A percentile compares a stretch with the other conserved stretches of the same genome.
Evolutionary conservation across 1,140 invertebrate species (phyloP).

Genomic region (Wiebesia pumilae): DNA sequence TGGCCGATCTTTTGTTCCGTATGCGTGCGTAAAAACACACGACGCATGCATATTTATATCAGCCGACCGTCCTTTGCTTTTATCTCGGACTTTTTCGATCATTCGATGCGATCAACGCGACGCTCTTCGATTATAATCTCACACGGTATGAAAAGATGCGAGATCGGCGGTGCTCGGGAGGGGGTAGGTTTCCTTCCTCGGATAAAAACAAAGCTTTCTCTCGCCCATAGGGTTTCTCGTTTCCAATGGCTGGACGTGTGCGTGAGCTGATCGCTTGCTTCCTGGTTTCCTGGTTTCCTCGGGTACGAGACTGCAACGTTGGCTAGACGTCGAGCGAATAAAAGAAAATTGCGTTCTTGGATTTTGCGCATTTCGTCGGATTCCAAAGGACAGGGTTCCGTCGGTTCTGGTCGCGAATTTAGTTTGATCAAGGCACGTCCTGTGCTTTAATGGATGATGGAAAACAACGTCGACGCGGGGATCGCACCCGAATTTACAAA

Average conservation of each 20-base stretch:
- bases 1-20: slow-evolving; percentile 4
- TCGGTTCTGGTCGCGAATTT: not conserved
- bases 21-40: no score
- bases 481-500: no score
- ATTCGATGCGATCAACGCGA: slow-evolving; percentile 4
- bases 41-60: not conserved
- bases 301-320: no score
- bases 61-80: not conserved
- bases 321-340: not conserved
- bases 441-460: no score
- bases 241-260: not conserved
- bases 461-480: no score
- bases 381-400: not conserved
- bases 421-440: not conserved
- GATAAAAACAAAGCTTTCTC: not conserved
- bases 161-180: not conserved
- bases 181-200: not conserved
- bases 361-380: not conserved
- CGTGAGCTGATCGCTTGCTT: no score
- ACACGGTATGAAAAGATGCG: not conserved
- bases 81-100: not conserved
- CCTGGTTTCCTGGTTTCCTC: not conserved
- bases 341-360: not conserved
- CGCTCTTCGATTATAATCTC: slow-evolving; percentile 23
- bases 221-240: slow-evolving; percentile 2